These are phyloP conservation scores for Gymnodraco acuticeps DNA, from an alignment of 2,797 vertebrate genomes.

Conservation along the genomic window DNA sequence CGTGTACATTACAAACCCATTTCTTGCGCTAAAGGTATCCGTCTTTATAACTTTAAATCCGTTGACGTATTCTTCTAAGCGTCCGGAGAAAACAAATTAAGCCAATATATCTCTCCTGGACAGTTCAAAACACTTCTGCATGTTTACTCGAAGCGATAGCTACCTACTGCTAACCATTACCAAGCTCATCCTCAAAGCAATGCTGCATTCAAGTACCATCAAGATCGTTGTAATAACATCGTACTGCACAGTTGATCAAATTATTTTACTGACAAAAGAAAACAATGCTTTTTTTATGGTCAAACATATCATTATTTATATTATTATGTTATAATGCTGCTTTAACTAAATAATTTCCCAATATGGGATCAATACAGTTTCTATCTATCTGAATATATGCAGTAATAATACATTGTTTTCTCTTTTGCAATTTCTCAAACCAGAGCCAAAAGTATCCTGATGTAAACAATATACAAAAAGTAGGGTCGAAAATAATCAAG, in stretches of 20 bases:
- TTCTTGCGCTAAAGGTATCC: not conserved
- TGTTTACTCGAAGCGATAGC: slow-evolving; percentile 7
- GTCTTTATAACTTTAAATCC: not conserved
- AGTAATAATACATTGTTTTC: too few relatives aligned
- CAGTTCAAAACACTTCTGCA: not conserved
- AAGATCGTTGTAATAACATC: not conserved
- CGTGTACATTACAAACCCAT: not conserved
- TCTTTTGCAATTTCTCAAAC: too few relatives aligned
- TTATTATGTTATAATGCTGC: too few relatives aligned
- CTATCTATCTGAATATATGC: too few relatives aligned
- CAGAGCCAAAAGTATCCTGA: too few relatives aligned
- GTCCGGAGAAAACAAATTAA: not conserved
- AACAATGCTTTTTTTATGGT: not conserved
- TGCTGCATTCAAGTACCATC: slow-evolving; percentile 48
- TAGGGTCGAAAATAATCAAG: too few relatives aligned
- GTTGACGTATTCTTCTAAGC: not conserved
- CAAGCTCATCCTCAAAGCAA: not conserved
- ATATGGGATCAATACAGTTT: too few relatives aligned
- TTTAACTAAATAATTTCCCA: too few relatives aligned
- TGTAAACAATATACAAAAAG: too few relatives aligned
- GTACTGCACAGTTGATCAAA: not conserved
- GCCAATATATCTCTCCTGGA: not conserved
- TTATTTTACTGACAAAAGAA: rapidly evolving
- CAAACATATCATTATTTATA: not conserved
- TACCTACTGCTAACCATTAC: slow-evolving; percentile 45